Evolutionary conservation across 2,888 invertebrate species (phyloP), one percentile per base, ranked within the genome.

Genomic region (Steromphala cineraria): DNA sequence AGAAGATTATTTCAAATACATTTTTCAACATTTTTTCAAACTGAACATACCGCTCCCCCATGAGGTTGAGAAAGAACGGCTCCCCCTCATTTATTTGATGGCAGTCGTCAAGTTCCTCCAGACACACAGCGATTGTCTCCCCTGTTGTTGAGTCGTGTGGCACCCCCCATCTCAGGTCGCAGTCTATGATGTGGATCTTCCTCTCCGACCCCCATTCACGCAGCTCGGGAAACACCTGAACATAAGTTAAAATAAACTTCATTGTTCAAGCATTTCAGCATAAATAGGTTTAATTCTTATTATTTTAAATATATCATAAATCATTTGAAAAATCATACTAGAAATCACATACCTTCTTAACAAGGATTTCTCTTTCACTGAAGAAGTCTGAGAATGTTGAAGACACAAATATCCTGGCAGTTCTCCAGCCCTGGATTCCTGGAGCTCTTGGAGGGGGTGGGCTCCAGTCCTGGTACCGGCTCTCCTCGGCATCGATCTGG

Each of bases 161-260:
- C n/a, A 93, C 90, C 5, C 93, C 93, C 93, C 93, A 93, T 24
- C 93, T 84, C 53, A 93, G 82, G 82, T 93, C 93, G 88, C 93
- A 93, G 80, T 93, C 93, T 17, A 93, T 84, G 21, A 93, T 84
- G 53, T 88, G 88, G 52, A 93, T 81, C 80, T 88, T 86, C 52
- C 89, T 71, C 7, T 87, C 86, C 36, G 89, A 88, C 81, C 92
- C 92, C 91, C 91, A 91, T 83, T 92, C 91, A 71, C 90, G 84
- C 7, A 92, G 81, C 78, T 90, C 91, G 15, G 92, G 92, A 84
- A 92, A 92, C 21, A 92, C 91, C 90, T 91, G 71, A 15, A 74
- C 19, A 36, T 1, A 10, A 46, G 7, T 13, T 8, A 46, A 13
- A 46, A 13, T 13, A 5, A 5, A 36, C 8, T 5, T 36, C 36